Percentiles rank a stretch among this genome's conserved stretches.
Evolutionary conservation across 2,113 vertebrate genomes (phyloP).

Genomic region (Brachyhypopomus occidentalis): DNA sequence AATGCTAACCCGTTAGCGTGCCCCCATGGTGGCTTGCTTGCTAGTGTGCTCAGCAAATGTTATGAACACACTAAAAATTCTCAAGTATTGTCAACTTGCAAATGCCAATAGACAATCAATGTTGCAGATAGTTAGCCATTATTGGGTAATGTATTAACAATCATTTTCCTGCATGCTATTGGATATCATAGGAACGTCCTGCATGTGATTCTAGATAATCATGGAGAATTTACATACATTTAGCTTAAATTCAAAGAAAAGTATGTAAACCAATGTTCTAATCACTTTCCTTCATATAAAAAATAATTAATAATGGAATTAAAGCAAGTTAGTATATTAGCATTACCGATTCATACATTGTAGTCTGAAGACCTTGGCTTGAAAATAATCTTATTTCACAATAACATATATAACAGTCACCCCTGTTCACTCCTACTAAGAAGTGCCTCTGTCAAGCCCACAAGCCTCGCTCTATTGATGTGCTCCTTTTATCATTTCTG

Average conservation of each 20-base stretch:
- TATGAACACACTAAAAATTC: conserved; percentile 79
- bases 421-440: not conserved
- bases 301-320: not conserved
- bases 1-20: conserved; percentile 86
- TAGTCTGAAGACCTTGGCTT: not conserved
- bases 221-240: conserved; percentile 56
- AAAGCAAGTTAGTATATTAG: not conserved
- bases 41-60: conserved; percentile 81
- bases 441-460: conserved; percentile 19
- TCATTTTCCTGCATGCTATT: conserved; percentile 77
- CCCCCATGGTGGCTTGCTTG: conserved; percentile 88
- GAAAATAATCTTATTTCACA: not conserved
- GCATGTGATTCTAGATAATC: conserved; percentile 73
- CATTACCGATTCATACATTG: not conserved
- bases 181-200: conserved; percentile 73
- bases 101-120: conserved; percentile 83
- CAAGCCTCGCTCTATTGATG: conserved; percentile 54
- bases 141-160: conserved; percentile 75
- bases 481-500: conserved; percentile 48
- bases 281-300: not conserved
- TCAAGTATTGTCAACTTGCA: conserved; percentile 98
- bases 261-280: not conserved
- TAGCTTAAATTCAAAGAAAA: conserved; percentile 54
- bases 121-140: conserved; percentile 53
- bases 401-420: not conserved